Base-by-base conservation (phyloP, 2,888 invertebrate genomes). In the Azorinus chamasolen region DNA sequence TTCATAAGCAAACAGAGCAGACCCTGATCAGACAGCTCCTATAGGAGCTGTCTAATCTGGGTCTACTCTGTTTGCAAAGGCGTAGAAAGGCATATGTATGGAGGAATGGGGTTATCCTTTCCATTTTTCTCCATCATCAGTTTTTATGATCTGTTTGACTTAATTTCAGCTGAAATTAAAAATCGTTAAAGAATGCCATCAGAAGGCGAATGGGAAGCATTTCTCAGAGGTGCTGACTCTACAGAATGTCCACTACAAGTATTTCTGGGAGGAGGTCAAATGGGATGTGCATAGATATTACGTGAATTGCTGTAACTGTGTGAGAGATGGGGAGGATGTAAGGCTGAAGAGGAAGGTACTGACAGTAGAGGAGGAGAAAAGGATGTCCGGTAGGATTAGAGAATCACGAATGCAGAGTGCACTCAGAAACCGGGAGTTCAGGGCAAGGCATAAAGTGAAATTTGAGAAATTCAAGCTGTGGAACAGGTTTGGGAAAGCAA, bases 231-330 rank as follows among this genome's bases (percentile, higher is more conserved):
- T 62, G 43, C 39, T 78, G 5, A 78, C 78, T 0, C 4, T 32
- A 25, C 59, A 58, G 45, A 78, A 68, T 59, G 51, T 78, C 2
- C 27, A 58, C 24, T 78, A 68, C 64, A 72, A 64, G 54, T 78
- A 73, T 24, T 78, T 43, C 48, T 78, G 78, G 78, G 78, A 78
- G 18, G 72, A 78, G 27, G n/a, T 64, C 48, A 66, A 68, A 51
- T 72, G 68, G 68, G 78, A 78, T 46, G 72, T 78, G 3, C 63
- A 73, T 39, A 57, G 78, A 24, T 66, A 57, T 25, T 66, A 57
- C 39, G 18, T 46, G 20, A 20, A 16, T 18, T 70, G 70, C 37
- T 18, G 16, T 6, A 48, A 14, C 12, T 70, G 70, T 39, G 70
- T 70, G 6, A 20, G 37, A 3, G 48, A 63, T 25, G 70, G 70